These are phyloP conservation scores for Sussaba pulchella DNA, from an alignment of 2,888 invertebrate species.

Conservation along the genomic window DNA sequence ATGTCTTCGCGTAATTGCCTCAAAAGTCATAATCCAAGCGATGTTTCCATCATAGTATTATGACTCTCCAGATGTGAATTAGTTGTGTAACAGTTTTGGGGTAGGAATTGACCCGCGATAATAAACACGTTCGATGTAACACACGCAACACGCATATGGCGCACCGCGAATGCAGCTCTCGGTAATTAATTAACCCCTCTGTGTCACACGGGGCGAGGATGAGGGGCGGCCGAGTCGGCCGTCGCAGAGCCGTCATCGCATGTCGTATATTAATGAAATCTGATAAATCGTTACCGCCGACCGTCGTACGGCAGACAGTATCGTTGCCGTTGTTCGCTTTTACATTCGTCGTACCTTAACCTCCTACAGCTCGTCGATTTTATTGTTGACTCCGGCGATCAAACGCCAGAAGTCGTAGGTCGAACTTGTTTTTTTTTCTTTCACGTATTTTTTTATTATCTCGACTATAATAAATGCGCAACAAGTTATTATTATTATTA, in stretches of 20 bases:
- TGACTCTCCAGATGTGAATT: background rate
- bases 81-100: slow-evolving; percentile 17
- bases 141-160: slow-evolving; percentile 50
- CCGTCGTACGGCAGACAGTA: background rate
- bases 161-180: slow-evolving; percentile 45
- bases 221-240: background rate
- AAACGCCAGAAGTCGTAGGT: slow-evolving; percentile 16
- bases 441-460: background rate
- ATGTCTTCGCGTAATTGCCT: background rate
- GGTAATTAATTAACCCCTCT: slow-evolving; percentile 61
- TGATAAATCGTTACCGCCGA: slow-evolving; percentile 41
- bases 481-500: slow-evolving; percentile 60
- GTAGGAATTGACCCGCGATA: slow-evolving; percentile 28
- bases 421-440: slow-evolving; percentile 28
- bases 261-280: slow-evolving; percentile 55
- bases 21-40: background rate
- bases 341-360: slow-evolving; percentile 3
- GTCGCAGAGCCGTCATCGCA: slow-evolving; percentile 42
- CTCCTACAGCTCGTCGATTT: slow-evolving; percentile 10
- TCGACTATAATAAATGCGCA: slow-evolving; percentile 42
- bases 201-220: slow-evolving; percentile 13
- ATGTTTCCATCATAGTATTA: background rate
- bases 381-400: background rate
- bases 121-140: slow-evolving; percentile 8
- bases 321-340: no score